Conservation (phyloP, 2,888 invertebrate species). For the Hofmannophila pseudospretella region DNA sequence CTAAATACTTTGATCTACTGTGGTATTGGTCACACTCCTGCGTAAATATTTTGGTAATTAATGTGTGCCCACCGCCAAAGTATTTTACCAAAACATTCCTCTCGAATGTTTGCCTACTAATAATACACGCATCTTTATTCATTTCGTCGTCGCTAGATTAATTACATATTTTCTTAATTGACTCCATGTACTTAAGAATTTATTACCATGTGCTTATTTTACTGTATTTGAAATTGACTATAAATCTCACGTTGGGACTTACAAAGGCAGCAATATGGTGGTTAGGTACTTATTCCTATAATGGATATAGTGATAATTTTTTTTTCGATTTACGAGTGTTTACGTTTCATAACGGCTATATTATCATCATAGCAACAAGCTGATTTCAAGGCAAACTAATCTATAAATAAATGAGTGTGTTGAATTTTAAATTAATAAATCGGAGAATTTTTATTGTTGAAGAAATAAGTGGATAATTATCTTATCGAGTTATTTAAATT, state of each 20-base stretch:
- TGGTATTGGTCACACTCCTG: constrained; percentile 36
- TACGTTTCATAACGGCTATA: constrained; percentile 40
- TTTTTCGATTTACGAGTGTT: constrained; percentile 30
- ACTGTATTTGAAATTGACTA: constrained; percentile 5
- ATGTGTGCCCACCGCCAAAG: constrained; percentile 45
- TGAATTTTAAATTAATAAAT: constrained; percentile 47
- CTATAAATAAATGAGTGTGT: constrained; percentile 42
- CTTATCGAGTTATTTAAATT: no score
- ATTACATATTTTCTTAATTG: constrained; percentile 12
- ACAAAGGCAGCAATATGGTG: no score
- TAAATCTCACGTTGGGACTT: constrained; percentile 8
- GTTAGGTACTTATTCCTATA: no score
- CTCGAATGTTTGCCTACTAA: constrained; percentile 40
- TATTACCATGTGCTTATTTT: constrained; percentile 8
- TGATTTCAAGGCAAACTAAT: constrained; percentile 57
- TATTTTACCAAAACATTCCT: constrained; percentile 39
- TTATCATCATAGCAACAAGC: constrained; percentile 54
- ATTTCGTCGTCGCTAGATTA: constrained; percentile 8
- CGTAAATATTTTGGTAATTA: constrained; percentile 73
- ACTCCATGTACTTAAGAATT: constrained; percentile 10
- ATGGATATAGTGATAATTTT: no score
- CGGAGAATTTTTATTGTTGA: not conserved
- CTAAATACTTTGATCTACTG: no score
- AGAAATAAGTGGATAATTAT: not conserved
- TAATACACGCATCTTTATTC: constrained; percentile 18